Evolutionary conservation across 2,888 invertebrate genomes (phyloP), one percentile per base, ranked within the genome.

Genomic region (Sphecodes monilicornis): DNA sequence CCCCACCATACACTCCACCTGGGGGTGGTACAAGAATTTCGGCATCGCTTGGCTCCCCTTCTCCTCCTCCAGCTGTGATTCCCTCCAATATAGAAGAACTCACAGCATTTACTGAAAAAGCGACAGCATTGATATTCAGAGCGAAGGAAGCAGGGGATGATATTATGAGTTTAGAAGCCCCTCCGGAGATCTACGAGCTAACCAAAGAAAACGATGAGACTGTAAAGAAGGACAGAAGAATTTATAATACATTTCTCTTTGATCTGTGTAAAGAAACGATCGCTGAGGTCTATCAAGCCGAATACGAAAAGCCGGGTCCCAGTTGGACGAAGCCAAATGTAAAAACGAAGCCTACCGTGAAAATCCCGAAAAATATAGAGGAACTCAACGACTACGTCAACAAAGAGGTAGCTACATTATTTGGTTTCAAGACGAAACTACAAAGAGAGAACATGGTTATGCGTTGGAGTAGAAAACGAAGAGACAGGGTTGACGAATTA

Each of bases 1-100:
- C 97, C 2, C 97, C 97, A 0, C 97, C 97, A 0, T 97, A 97
- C 94, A 97, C 96, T 0, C 97, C 97, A 11, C 97, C 97, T 1
- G 93, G 93, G 5, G 93, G 89, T 3, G 91, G 89, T 39, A 88
- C 89, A 57, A 89, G 92, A 66, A 82, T 91, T 18, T 81, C 92
- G 0, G 94, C 95, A 2, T 90, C 92, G 1, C 93, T 94, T 32
- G 91, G 93, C 64, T 92, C 94, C 6, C 93, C 93, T 13, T 93
- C 93, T 36, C 90, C 93, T 29, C 92, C 93, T 75, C 91, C 94
- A 72, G 91, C 92, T 13, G 94, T 95, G 32, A 92, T 95, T 22
- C 96, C 96, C 0, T 93, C 95, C 1, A 95, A 94, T 39, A 92
- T 94, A 64, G 95, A 95, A 32, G 95, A 96, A 89, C 92, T 96